phyloP scores from a whole-genome alignment of 2,113 vertebrate genomes.

The Bungarus multicinctus region DNA sequence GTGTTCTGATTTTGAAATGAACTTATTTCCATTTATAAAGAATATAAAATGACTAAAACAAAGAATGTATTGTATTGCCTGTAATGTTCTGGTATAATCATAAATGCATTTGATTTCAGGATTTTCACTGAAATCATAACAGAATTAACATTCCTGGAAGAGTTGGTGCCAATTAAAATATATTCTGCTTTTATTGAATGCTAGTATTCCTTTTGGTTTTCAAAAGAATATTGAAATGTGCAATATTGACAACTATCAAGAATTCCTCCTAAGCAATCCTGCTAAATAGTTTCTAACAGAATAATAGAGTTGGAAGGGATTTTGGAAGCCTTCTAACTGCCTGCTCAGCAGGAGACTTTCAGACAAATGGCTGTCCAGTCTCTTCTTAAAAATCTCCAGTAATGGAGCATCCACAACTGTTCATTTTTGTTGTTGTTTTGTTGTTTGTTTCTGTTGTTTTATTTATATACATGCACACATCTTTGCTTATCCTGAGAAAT shows the following conservation, averaged over 20 bases:
- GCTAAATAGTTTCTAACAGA: not conserved
- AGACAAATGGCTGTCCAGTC: not conserved
- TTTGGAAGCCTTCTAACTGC: not conserved
- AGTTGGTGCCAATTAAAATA: not conserved
- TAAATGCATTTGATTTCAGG: conserved; percentile 35
- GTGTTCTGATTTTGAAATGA: conserved; percentile 10
- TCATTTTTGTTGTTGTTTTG: not conserved
- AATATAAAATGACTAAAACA: not conserved
- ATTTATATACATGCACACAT: not conserved
- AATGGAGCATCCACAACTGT: not conserved
- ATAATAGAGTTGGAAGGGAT: not conserved
- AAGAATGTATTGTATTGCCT: not conserved
- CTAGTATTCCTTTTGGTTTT: not conserved
- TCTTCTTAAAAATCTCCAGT: not conserved
- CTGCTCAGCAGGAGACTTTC: not conserved
- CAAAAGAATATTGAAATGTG: not conserved
- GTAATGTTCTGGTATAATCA: conserved; percentile 25
- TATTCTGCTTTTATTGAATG: conserved; percentile 21
- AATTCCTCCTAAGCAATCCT: not conserved
- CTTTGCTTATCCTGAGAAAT: not conserved
- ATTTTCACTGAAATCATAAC: conserved; percentile 11
- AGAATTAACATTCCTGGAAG: not conserved
- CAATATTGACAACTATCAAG: not conserved
- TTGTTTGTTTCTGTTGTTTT: not conserved
- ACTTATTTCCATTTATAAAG: not conserved